Percentiles rank a stretch among this genome's conserved stretches.
Evolutionary conservation across 2,888 invertebrate species (phyloP).

Genomic region (Prionchulus punctatus): DNA sequence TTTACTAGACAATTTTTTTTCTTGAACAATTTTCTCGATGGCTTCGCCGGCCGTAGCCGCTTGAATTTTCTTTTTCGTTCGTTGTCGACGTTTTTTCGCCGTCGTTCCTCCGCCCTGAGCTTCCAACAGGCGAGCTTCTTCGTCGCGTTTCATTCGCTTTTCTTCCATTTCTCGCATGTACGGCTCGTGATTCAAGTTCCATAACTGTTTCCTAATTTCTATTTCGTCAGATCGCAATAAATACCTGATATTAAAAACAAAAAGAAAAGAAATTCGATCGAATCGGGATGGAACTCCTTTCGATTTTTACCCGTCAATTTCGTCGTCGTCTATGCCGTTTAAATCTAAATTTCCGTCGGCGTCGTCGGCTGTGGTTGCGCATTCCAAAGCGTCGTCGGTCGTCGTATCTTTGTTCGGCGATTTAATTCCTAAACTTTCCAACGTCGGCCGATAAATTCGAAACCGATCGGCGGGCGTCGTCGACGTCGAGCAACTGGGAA

Average conservation of each 20-base stretch:
- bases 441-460: slow-evolving; percentile 18
- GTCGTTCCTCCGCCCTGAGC: slow-evolving; percentile 34
- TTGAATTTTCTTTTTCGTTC: neutral
- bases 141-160: slow-evolving; percentile 58
- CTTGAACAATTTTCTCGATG: slow-evolving; percentile 84
- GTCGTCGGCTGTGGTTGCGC: neutral
- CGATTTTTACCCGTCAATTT: slow-evolving; percentile 50
- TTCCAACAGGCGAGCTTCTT: slow-evolving; percentile 48
- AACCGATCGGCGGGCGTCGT: neutral
- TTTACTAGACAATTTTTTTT: slow-evolving; percentile 85
- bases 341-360: slow-evolving; percentile 36
- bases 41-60: slow-evolving; percentile 55
- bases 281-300: too few relatives aligned
- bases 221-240: slow-evolving; percentile 3
- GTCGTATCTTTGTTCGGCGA: neutral
- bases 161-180: slow-evolving; percentile 52
- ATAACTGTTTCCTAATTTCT: slow-evolving; percentile 12
- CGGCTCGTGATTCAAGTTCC: slow-evolving; percentile 55
- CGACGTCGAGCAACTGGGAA: too few relatives aligned
- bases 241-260: slow-evolving; percentile 6
- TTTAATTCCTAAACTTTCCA: slow-evolving; percentile 22
- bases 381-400: neutral
- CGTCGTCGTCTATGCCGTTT: slow-evolving; percentile 63
- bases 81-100: slow-evolving; percentile 15
- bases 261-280: too few relatives aligned